Evolutionary conservation across 1,140 invertebrate species (phyloP).

Genomic region (Aphaenogaster floridana): DNA sequence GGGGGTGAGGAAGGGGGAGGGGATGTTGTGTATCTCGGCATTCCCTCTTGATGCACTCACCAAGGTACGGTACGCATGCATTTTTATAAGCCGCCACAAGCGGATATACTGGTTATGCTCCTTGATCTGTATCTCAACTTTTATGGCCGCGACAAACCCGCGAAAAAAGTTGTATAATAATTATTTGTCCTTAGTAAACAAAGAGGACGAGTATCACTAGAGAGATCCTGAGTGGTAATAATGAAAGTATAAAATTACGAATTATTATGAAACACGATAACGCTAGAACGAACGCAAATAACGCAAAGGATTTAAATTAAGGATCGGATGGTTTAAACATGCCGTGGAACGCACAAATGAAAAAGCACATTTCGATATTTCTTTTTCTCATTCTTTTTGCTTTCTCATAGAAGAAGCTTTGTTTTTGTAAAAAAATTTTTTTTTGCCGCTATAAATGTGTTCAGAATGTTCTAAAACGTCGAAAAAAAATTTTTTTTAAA

Average conservation of each 20-base stretch:
- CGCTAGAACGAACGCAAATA: not conserved
- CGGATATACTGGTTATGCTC: conserved; percentile 47
- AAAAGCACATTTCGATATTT: not conserved
- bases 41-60: conserved; percentile 45
- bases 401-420: too few species aligned
- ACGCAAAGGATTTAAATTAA: not conserved
- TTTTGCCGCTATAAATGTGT: too few species aligned
- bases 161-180: conserved; percentile 12
- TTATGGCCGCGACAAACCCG: not conserved
- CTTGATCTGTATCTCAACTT: conserved; percentile 43
- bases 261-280: not conserved
- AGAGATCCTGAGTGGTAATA: not conserved
- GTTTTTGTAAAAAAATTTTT: too few species aligned
- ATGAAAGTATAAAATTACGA: not conserved
- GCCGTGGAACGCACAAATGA: not conserved
- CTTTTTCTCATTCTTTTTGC: not conserved
- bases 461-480: too few species aligned
- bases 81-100: conserved; percentile 54
- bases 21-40: conserved; percentile 32
- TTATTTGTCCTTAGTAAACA: not conserved
- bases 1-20: too few species aligned
- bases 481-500: too few species aligned
- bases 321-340: not conserved
- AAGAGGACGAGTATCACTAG: not conserved
- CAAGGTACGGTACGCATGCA: conserved; percentile 47